Conservation (phyloP, 2,888 invertebrate genomes). For the Drosophila emarginata region DNA sequence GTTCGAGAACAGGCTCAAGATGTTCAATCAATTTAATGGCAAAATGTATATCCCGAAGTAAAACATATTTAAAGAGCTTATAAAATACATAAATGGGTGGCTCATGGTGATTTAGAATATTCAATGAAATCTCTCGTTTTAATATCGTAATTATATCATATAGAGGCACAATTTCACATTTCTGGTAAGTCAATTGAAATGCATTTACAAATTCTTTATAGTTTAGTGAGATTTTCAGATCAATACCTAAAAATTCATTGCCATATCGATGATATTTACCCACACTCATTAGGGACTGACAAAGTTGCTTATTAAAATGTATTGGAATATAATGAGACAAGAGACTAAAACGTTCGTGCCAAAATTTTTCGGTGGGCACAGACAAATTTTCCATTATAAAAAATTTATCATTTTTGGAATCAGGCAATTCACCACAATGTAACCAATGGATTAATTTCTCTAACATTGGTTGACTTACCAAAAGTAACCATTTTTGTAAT, state of each 20-base stretch:
- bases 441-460: constrained; percentile 36
- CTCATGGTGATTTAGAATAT: not conserved
- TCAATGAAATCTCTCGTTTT: constrained; percentile 25
- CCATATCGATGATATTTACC: constrained; percentile 38
- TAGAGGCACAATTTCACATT: constrained; percentile 27
- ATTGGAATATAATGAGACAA: constrained; percentile 24
- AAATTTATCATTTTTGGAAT: constrained; percentile 11
- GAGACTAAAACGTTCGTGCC: constrained; percentile 38
- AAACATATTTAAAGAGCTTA: constrained; percentile 41
- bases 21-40: constrained; percentile 30
- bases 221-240: not conserved
- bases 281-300: constrained; percentile 24
- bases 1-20: constrained; percentile 39
- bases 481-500: constrained; percentile 34
- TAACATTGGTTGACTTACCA: constrained; percentile 27
- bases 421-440: constrained; percentile 23
- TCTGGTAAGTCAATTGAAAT: constrained; percentile 3
- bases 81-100: constrained; percentile 17
- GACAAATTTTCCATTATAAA: constrained; percentile 14
- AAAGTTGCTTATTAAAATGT: constrained; percentile 22
- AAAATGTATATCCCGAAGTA: constrained; percentile 44
- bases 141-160: constrained; percentile 4
- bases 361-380: constrained; percentile 12
- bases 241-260: constrained; percentile 9
- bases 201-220: not conserved